Conservation (phyloP, 1,140 invertebrate genomes). For the Caenorhabditis brenneri region DNA sequence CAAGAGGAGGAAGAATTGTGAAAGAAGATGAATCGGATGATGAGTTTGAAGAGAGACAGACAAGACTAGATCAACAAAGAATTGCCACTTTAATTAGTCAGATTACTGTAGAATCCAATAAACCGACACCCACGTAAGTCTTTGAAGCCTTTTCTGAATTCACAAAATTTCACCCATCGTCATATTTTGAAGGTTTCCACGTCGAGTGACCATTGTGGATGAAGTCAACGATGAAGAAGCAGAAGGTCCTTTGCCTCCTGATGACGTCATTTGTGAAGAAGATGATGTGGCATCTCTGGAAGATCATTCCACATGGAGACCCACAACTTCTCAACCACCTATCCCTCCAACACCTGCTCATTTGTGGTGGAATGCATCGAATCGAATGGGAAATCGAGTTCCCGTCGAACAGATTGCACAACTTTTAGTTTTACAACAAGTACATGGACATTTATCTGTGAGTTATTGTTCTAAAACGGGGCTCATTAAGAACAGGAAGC, state of each 20-base stretch:
- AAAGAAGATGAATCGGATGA: conserved; percentile 33
- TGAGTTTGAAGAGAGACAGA: conserved; percentile 17
- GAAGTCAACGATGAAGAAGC: background rate
- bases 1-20: conserved; percentile 14
- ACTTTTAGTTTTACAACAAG: conserved; percentile 55
- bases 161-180: too few relatives aligned
- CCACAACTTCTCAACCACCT: background rate
- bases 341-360: background rate
- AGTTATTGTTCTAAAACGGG: too few relatives aligned
- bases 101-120: conserved; percentile 40
- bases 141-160: too few relatives aligned
- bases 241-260: background rate
- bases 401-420: conserved; percentile 47
- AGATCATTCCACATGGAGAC: background rate
- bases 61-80: conserved; percentile 23
- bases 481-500: too few relatives aligned
- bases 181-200: background rate
- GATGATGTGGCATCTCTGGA: conserved; percentile 5
- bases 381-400: conserved; percentile 35
- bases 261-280: conserved; percentile 13
- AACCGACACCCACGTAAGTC: conserved; percentile 23
- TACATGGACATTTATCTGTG: conserved; percentile 50
- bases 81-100: conserved; percentile 15
- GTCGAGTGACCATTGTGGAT: conserved; percentile 7
- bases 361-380: conserved; percentile 36